Evolutionary conservation across 2,113 vertebrate genomes (phyloP).

Genomic region (Spermophilus dauricus): DNA sequence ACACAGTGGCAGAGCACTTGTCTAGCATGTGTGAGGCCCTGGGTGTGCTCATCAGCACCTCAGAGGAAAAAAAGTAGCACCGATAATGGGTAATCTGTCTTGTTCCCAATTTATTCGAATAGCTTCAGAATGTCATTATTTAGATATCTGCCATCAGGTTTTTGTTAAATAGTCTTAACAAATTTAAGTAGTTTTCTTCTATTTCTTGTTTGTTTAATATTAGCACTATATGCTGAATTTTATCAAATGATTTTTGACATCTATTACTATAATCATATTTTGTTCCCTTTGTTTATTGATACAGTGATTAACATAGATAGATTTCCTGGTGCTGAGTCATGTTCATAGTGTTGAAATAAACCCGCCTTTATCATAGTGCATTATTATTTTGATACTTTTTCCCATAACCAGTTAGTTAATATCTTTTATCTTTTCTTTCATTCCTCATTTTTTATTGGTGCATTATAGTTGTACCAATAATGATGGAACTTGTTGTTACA

Average conservation of each 20-base stretch:
- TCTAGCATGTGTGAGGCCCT: background rate
- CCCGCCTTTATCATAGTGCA: background rate
- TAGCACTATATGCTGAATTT: constrained; percentile 53
- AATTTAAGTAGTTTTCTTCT: constrained; percentile 51
- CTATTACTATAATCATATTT: constrained; percentile 36
- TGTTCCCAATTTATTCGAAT: background rate
- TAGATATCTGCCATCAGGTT: constrained; percentile 21
- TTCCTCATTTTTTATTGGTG: no score
- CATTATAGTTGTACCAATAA: no score
- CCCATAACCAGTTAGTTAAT: constrained; percentile 47
- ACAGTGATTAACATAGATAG: background rate
- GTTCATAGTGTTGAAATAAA: constrained; percentile 35
- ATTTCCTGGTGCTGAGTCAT: constrained; percentile 40
- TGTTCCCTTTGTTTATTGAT: constrained; percentile 47
- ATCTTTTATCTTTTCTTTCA: background rate
- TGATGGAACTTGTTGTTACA: no score
- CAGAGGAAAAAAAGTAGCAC: background rate
- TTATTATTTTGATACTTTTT: constrained; percentile 27
- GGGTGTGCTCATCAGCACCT: background rate
- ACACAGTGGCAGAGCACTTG: background rate
- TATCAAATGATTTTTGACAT: constrained; percentile 47
- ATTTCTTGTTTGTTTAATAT: constrained; percentile 54
- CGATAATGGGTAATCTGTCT: background rate
- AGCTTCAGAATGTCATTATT: constrained; percentile 38
- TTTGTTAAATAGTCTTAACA: constrained; percentile 54